Conservation (phyloP, 2,797 vertebrate genomes). For the Xerus rutilus region DNA sequence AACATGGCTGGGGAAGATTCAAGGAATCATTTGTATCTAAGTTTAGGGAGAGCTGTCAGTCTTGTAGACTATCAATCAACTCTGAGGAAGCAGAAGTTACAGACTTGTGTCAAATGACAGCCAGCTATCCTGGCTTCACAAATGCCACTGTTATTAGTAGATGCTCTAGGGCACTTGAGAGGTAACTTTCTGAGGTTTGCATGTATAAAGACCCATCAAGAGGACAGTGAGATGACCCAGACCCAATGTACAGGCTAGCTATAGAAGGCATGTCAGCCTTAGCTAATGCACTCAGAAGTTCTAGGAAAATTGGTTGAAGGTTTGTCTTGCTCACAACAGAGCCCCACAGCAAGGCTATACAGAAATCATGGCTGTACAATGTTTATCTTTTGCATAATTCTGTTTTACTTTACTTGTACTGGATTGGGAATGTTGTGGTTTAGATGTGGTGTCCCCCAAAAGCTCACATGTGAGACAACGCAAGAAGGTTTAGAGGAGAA, state of each 20-base stretch:
- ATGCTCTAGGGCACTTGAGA: neutral
- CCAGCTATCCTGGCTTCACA: neutral
- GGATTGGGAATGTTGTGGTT: neutral
- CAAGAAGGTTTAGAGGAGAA: too few relatives aligned
- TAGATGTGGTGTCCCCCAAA: too few relatives aligned
- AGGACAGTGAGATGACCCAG: neutral
- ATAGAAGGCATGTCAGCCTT: neutral
- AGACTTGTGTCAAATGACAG: neutral
- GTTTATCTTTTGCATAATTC: neutral
- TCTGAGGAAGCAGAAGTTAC: conserved; percentile 28
- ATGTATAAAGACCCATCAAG: neutral
- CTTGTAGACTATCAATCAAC: neutral
- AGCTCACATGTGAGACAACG: too few relatives aligned
- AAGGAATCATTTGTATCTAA: conserved; percentile 47
- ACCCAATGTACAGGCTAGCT: neutral
- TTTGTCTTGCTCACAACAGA: neutral
- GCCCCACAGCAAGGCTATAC: accelerated
- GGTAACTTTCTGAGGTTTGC: conserved; percentile 27
- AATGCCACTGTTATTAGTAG: neutral
- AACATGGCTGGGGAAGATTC: conserved; percentile 28
- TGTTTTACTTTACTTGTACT: neutral
- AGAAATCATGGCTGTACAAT: neutral
- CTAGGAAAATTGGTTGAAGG: neutral
- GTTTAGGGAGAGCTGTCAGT: conserved; percentile 42
- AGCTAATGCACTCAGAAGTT: neutral